Evolutionary conservation across 1,140 invertebrate species (phyloP), one percentile per base, ranked within the genome.

Genomic region (Eulimnadia texana): DNA sequence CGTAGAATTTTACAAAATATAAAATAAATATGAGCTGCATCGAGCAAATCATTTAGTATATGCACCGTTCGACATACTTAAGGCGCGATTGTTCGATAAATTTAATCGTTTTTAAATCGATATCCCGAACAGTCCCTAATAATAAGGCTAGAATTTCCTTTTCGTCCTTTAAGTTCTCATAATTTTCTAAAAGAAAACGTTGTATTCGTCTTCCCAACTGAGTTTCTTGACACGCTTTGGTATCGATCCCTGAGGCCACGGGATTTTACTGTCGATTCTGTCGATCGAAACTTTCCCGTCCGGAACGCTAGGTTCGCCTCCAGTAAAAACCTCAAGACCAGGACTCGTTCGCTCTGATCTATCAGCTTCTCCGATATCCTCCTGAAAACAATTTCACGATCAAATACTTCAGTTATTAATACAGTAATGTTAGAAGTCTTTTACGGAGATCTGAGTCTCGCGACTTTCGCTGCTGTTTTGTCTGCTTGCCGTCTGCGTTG

Each of bases 141-240:
- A n/a, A n/a, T 16, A 42, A 42, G 33, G 33, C 33, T 42, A 42
- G 16, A 42, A 42, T 16, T 42, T 42, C 6, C 16, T n/a, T n/a
- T n/a, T n/a, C n/a, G n/a, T n/a, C n/a, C n/a, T n/a, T n/a, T n/a
- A 42, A 42, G 19, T 62, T 56, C 55, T 67, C 64, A 13, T 27
- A 16, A 22, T 25, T 20, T 29, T 57, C 29, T 57, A 57, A 33
- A 57, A 57, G 28, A 57, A 57, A 20, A 57, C 55, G 55, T 61
- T 54, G 52, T 66, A 62, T 64, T 85, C 82, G 68, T 86, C 83
- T 65, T 84, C 81, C 83, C 84, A 86, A 52, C 82, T 84, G 16
- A 86, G 70, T 67, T 85, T 85, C 67, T 85, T 85, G 0, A 85
- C 80, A 60, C 82, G 74, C 54, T 78, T 74, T 0, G 82, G 80